Conservation (phyloP, 1,140 invertebrate species). For the Mylabris phalerata region DNA sequence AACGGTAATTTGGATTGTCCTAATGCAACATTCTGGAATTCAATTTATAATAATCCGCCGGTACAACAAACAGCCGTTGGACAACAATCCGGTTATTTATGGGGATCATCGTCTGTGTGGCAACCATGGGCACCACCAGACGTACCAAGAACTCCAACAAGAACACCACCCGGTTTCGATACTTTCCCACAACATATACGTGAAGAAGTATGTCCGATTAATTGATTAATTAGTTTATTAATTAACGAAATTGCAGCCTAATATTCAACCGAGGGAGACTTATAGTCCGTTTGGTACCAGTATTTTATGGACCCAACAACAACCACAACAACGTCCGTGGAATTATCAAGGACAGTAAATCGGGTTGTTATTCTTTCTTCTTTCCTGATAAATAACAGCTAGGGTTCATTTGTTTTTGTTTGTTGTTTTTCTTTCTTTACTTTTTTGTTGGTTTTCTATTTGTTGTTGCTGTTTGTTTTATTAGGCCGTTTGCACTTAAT, state of each 20-base stretch:
- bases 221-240: background rate
- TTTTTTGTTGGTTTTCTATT: no score
- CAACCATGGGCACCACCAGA: conserved; percentile 33
- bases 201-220: conserved; percentile 22
- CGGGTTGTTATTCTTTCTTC: background rate
- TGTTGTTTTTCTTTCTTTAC: no score
- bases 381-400: background rate
- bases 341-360: conserved; percentile 27
- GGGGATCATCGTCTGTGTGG: conserved; percentile 38
- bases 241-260: conserved; percentile 1
- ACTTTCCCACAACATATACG: conserved; percentile 26
- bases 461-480: background rate
- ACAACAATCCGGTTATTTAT: conserved; percentile 28
- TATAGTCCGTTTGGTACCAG: conserved; percentile 26
- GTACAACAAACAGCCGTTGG: conserved; percentile 39
- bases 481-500: conserved; percentile 12
- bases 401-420: conserved; percentile 10
- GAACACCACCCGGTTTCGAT: conserved; percentile 39
- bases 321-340: conserved; percentile 23
- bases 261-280: conserved; percentile 13
- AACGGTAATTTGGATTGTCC: conserved; percentile 17
- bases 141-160: conserved; percentile 25
- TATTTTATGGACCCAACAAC: conserved; percentile 28
- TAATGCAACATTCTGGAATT: background rate
- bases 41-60: conserved; percentile 24